Evolutionary conservation across 2,888 invertebrate species (phyloP).

Genomic region (Prosapia bicincta): DNA sequence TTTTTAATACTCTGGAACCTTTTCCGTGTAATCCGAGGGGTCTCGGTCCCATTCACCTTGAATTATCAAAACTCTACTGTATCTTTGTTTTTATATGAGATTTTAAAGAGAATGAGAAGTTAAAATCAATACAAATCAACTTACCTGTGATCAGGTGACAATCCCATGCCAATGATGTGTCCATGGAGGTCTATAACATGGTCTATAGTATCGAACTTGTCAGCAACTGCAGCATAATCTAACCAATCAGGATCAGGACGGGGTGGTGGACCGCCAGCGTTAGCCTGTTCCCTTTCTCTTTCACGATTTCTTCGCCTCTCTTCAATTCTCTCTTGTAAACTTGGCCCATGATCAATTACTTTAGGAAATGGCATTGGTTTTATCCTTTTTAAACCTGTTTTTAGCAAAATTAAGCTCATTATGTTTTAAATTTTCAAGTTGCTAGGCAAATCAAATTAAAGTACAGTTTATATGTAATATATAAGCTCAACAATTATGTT

Average conservation of each 20-base stretch:
- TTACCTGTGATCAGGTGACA: slow-evolving; percentile 76
- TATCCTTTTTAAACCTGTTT: slow-evolving; percentile 63
- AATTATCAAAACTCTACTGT: no score
- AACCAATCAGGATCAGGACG: slow-evolving; percentile 62
- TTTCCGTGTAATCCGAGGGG: no score
- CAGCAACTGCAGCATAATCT: slow-evolving; percentile 63
- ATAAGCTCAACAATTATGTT: no score
- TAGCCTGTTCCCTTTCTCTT: slow-evolving; percentile 45
- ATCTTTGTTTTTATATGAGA: no score
- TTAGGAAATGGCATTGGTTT: slow-evolving; percentile 65
- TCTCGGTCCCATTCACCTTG: no score
- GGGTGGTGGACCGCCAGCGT: slow-evolving; percentile 43
- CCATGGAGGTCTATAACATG: slow-evolving; percentile 79
- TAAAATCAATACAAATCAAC: neutral
- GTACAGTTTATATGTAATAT: no score
- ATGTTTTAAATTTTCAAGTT: no score
- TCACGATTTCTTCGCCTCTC: slow-evolving; percentile 54
- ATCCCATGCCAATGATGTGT: slow-evolving; percentile 82
- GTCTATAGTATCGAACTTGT: slow-evolving; percentile 71
- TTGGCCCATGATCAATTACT: slow-evolving; percentile 63
- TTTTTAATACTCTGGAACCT: no score
- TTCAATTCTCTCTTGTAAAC: slow-evolving; percentile 62
- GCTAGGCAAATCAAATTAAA: no score
- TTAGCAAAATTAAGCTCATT: neutral
- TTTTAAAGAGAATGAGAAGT: neutral